Conservation (phyloP, 1,140 invertebrate species). For the Lepidurus arcticus region DNA sequence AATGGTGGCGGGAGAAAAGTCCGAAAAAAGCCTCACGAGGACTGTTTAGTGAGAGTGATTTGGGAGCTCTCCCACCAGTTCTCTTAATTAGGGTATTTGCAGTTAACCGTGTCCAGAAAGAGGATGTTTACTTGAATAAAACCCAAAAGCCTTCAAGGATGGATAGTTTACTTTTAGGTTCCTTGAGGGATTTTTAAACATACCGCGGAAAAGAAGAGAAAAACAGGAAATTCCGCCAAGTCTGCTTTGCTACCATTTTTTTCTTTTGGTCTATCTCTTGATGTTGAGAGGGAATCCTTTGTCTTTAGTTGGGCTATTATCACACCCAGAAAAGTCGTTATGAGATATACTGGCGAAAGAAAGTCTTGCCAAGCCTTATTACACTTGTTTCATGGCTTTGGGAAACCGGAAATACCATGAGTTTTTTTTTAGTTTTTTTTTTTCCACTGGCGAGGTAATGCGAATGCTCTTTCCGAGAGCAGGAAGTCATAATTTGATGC, state of each 20-base stretch:
- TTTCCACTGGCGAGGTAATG: neutral
- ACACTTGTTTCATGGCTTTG: conserved; percentile 1
- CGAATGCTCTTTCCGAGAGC: neutral
- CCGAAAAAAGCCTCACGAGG: neutral
- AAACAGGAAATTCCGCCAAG: neutral
- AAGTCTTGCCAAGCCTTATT: neutral
- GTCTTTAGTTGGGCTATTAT: neutral
- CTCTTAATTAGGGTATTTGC: neutral
- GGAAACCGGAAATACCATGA: neutral
- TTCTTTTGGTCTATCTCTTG: neutral
- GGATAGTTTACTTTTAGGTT: conserved; percentile 11
- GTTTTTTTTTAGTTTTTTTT: neutral
- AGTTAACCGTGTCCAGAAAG: neutral
- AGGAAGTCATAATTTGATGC: neutral
- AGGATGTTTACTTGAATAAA: conserved; percentile 22
- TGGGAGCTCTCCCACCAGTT: neutral
- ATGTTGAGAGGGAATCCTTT: neutral
- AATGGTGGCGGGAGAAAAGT: too few species aligned
- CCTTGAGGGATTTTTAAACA: neutral
- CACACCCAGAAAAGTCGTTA: neutral
- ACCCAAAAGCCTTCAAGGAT: neutral
- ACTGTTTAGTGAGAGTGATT: neutral
- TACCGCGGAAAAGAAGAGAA: neutral
- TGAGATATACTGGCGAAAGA: neutral
- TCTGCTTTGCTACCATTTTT: neutral